Conservation (phyloP, 2,113 vertebrate genomes). For the Microtus montanus region DNA sequence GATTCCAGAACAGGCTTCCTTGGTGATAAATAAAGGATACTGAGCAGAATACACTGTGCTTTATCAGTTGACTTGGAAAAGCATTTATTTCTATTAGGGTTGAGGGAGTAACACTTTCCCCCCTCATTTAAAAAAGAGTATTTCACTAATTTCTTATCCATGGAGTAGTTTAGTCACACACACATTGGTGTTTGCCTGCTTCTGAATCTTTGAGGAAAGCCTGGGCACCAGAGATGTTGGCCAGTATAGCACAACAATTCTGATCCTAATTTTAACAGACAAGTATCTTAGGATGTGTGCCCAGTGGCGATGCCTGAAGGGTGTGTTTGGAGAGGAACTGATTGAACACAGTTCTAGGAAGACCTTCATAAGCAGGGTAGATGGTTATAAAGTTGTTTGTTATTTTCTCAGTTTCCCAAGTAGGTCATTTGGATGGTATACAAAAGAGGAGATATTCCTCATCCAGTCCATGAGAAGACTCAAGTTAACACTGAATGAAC, state of each 20-base stretch:
- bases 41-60: background rate
- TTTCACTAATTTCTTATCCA: background rate
- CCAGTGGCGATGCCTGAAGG: background rate
- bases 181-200: background rate
- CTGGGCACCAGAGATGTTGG: background rate
- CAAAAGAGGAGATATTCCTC: slow-evolving; percentile 15
- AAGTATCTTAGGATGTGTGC: background rate
- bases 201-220: background rate
- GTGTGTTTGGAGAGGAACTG: background rate
- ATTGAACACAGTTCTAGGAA: background rate
- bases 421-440: background rate
- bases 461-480: background rate
- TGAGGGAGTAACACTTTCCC: background rate
- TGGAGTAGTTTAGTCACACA: background rate
- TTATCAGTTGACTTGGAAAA: slow-evolving; percentile 44
- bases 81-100: background rate
- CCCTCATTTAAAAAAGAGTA: background rate
- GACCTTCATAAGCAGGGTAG: background rate
- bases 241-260: background rate
- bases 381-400: background rate
- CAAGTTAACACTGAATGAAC: background rate
- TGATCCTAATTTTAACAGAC: background rate
- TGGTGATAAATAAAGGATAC: background rate
- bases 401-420: background rate
- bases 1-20: background rate